phyloP scores from a whole-genome alignment of 2,113 vertebrate genomes.

The Sebastes schlegelii region DNA sequence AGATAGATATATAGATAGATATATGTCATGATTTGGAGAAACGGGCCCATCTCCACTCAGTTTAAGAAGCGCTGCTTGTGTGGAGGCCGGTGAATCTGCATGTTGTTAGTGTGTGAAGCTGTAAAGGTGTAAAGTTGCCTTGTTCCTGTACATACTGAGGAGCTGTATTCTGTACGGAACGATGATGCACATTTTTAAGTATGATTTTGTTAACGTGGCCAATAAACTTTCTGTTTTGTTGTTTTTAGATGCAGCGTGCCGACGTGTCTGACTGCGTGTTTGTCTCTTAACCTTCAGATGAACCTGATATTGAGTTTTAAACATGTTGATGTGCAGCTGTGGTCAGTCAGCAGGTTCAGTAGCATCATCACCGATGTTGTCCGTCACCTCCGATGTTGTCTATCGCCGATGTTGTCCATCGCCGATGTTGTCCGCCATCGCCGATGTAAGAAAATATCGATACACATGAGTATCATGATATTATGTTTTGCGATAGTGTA shows the following conservation, averaged over 20 bases:
- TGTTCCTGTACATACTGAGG: slow-evolving; percentile 48
- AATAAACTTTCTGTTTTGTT: slow-evolving; percentile 63
- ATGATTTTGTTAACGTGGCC: slow-evolving; percentile 57
- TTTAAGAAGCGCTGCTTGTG: slow-evolving; percentile 7
- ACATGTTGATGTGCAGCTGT: too few relatives aligned
- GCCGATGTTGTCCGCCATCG: too few relatives aligned
- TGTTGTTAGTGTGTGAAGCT: slow-evolving; percentile 61
- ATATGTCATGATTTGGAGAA: background rate
- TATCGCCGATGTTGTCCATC: too few relatives aligned
- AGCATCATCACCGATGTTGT: too few relatives aligned
- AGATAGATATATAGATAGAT: background rate
- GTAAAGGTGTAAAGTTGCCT: slow-evolving; percentile 56
- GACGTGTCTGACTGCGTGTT: background rate
- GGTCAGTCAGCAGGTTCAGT: too few relatives aligned
- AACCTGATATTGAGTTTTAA: too few relatives aligned
- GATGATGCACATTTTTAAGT: slow-evolving; percentile 37
- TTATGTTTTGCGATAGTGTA: too few relatives aligned
- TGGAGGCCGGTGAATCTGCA: slow-evolving; percentile 58
- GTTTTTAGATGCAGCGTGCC: slow-evolving; percentile 32
- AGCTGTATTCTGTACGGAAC: slow-evolving; percentile 29
- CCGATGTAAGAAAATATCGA: too few relatives aligned
- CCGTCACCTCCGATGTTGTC: too few relatives aligned
- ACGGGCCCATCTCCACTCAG: background rate
- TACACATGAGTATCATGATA: too few relatives aligned
- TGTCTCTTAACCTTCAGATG: background rate